Evolutionary conservation across 2,113 vertebrate species (phyloP), one percentile per base, ranked within the genome.

Genomic region (Leucopternis melanops): DNA sequence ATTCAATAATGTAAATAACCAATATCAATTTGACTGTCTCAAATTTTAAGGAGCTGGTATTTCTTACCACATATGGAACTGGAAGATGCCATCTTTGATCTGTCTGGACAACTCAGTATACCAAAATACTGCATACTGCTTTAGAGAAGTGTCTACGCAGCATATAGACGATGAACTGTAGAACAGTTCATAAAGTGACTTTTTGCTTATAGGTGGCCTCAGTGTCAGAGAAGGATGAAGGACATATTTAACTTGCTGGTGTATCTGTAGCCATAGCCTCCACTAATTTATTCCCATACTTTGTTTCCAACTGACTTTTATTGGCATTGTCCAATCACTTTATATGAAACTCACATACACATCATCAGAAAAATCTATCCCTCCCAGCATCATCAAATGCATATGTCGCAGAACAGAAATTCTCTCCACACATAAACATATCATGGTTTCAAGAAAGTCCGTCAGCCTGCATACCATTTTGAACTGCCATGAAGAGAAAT

Each of bases 361-460:
- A n/a, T n/a, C n/a, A n/a, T n/a, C n/a, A n/a, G n/a, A n/a, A n/a
- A n/a, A n/a, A n/a, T n/a, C n/a, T n/a, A n/a, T n/a, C n/a, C n/a
- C n/a, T n/a, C n/a, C n/a, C 59, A 69, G 36, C 15, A 50, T 27
- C 36, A 13, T 32, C 57, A 54, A 25, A 34, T 34, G 26, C 42
- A 20, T 36, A 47, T 3, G 3, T 4, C 52, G 23, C 32, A 50
- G 59, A 36, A 40, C 19, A 88, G 75, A 54, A 55, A 61, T 70
- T 36, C 44, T 54, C 44, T 25, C 10, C 36, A 5, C 13, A 45
- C 16, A 25, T 11, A 54, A 73, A 26, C 14, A 10, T 1, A 7
- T 7, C 3, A 6, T 0, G 5, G 25, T 32, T 69, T 31, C 85
- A 38, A 49, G 47, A 25, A 49, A 13, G 32, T 40, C 1, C 0